Evolutionary conservation across 2,888 invertebrate species (phyloP).

Genomic region (Erebia epiphron): DNA sequence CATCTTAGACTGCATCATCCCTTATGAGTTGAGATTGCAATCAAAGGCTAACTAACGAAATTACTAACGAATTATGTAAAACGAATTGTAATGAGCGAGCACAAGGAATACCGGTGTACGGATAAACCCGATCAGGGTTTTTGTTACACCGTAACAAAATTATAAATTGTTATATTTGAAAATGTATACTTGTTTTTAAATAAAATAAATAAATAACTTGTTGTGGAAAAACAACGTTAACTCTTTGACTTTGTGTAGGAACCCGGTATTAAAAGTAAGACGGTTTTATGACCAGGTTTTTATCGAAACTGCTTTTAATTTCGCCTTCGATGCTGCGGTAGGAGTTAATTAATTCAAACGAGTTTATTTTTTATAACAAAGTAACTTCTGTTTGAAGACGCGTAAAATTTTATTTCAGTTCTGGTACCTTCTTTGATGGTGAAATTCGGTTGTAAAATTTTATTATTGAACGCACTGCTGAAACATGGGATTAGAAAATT

Average conservation of each 20-base stretch:
- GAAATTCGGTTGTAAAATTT: background rate
- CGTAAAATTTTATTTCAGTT: conserved; percentile 11
- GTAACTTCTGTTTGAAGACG: background rate
- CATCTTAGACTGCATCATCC: too few relatives aligned
- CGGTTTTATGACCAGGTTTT: conserved; percentile 9
- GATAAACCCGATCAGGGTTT: too few relatives aligned
- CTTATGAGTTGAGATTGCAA: too few relatives aligned
- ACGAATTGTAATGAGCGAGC: too few relatives aligned
- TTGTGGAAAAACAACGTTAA: background rate
- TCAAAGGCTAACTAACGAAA: too few relatives aligned
- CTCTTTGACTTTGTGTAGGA: conserved; percentile 11
- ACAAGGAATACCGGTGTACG: too few relatives aligned
- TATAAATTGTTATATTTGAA: too few relatives aligned
- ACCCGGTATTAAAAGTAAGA: background rate
- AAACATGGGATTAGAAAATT: too few relatives aligned
- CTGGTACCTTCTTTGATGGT: background rate
- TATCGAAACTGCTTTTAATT: conserved; percentile 18
- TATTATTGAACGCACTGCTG: background rate
- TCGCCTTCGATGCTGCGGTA: background rate
- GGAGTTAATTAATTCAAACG: conserved; percentile 6
- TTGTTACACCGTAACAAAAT: too few relatives aligned
- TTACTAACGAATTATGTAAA: too few relatives aligned
- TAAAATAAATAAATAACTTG: too few relatives aligned
- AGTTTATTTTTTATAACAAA: background rate
- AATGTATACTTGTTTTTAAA: too few relatives aligned